Conservation (phyloP, 2,888 invertebrate species). For the Pyrgus malvae region DNA sequence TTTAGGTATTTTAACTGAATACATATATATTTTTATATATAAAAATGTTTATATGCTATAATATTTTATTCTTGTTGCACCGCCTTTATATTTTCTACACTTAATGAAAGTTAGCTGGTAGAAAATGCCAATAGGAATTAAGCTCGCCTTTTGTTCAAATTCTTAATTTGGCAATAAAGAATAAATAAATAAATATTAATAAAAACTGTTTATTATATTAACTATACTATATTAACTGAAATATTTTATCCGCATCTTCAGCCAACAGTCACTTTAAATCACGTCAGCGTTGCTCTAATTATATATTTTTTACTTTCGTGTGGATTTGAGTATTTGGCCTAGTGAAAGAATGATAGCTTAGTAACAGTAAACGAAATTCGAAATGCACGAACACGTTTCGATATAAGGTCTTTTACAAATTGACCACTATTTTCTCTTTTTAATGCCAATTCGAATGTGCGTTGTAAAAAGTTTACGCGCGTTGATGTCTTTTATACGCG, state of each 20-base stretch:
- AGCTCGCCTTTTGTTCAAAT: too few species aligned
- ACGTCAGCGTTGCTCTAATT: neutral
- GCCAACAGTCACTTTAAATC: neutral
- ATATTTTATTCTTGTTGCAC: too few species aligned
- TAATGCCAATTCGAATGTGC: neutral
- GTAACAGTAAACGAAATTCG: slow-evolving; percentile 5
- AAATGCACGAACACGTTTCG: neutral
- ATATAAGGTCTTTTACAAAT: slow-evolving; percentile 4
- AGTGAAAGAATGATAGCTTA: neutral
- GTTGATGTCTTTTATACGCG: slow-evolving; percentile 35
- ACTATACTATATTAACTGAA: too few species aligned
- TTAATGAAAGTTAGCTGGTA: too few species aligned
- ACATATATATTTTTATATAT: too few species aligned
- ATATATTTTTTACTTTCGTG: neutral
- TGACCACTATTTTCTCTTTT: slow-evolving; percentile 6
- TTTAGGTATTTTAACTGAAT: too few species aligned
- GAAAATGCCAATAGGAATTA: too few species aligned
- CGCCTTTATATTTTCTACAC: too few species aligned
- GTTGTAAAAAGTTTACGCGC: slow-evolving; percentile 11
- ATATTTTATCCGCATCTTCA: neutral
- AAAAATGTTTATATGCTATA: too few species aligned
- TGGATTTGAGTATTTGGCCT: slow-evolving; percentile 1
- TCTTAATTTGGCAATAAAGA: too few species aligned
- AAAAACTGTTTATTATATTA: too few species aligned
- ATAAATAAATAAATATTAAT: too few species aligned